Conservation (phyloP, 2,113 vertebrate species). For the Notiomystis cincta region DNA sequence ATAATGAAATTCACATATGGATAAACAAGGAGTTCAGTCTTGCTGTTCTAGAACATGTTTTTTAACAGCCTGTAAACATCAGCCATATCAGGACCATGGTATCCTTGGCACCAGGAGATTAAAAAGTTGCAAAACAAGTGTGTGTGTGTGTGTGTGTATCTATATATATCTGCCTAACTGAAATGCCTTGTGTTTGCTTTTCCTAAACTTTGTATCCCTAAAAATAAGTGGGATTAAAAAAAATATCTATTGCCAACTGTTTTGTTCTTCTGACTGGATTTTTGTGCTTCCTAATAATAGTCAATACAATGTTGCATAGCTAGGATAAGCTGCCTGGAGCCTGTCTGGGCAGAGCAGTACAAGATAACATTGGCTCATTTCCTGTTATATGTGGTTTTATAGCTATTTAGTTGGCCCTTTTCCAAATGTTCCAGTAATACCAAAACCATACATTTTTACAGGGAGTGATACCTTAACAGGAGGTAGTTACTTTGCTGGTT, state of each 20-base stretch:
- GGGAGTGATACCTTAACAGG: neutral
- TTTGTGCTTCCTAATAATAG: constrained; percentile 11
- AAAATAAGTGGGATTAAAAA: neutral
- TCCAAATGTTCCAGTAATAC: neutral
- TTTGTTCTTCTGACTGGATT: neutral
- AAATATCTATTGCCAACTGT: neutral
- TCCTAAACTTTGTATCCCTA: neutral
- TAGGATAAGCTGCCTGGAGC: constrained; percentile 33
- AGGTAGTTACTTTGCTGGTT: constrained; percentile 13
- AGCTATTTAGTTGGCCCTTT: neutral
- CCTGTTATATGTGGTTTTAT: constrained; percentile 46
- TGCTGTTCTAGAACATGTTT: neutral
- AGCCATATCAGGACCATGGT: neutral
- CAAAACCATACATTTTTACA: neutral
- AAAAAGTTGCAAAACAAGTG: neutral
- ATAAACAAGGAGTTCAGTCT: neutral
- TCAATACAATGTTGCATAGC: neutral
- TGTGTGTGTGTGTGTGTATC: neutral
- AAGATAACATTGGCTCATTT: constrained; percentile 33
- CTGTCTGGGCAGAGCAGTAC: neutral
- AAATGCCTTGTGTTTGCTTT: constrained; percentile 31
- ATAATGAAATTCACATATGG: neutral
- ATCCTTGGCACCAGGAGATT: neutral
- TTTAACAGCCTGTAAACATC: neutral
- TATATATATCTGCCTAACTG: neutral